Conservation (phyloP, 2,113 vertebrate species). For the Progne subis region DNA sequence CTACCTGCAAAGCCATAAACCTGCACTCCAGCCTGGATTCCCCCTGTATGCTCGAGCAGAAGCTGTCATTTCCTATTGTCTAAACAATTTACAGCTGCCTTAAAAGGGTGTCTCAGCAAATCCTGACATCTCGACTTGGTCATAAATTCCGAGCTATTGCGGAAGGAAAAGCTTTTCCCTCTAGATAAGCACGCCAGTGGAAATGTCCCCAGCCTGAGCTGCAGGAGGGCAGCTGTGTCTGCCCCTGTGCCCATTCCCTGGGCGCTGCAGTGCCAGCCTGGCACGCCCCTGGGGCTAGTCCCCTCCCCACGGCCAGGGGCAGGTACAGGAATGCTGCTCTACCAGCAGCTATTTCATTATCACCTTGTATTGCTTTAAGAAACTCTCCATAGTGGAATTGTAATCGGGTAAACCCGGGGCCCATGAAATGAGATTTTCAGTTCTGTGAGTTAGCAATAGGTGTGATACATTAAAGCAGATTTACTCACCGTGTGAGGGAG, state of each 20-base stretch:
- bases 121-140: constrained; percentile 8
- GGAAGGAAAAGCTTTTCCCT: background rate
- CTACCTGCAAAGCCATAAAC: constrained; percentile 1
- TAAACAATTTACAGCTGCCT: constrained; percentile 36
- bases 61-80: constrained; percentile 33
- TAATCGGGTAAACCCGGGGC: constrained; percentile 58
- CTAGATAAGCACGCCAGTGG: background rate
- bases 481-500: constrained; percentile 43
- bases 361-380: constrained; percentile 38
- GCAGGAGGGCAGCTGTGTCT: background rate
- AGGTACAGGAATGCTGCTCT: background rate
- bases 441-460: constrained; percentile 68
- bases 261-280: background rate
- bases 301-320: background rate
- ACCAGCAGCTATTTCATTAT: background rate
- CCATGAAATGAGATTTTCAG: constrained; percentile 78
- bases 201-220: background rate
- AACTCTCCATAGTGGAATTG: constrained; percentile 10
- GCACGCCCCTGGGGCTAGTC: accelerated
- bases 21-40: background rate
- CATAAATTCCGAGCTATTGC: background rate
- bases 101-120: constrained; percentile 26
- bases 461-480: constrained; percentile 56
- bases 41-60: background rate
- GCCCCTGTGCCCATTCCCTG: accelerated